Evolutionary conservation across 2,113 vertebrate genomes (phyloP).

Genomic region (Hemichromis elongatus): DNA sequence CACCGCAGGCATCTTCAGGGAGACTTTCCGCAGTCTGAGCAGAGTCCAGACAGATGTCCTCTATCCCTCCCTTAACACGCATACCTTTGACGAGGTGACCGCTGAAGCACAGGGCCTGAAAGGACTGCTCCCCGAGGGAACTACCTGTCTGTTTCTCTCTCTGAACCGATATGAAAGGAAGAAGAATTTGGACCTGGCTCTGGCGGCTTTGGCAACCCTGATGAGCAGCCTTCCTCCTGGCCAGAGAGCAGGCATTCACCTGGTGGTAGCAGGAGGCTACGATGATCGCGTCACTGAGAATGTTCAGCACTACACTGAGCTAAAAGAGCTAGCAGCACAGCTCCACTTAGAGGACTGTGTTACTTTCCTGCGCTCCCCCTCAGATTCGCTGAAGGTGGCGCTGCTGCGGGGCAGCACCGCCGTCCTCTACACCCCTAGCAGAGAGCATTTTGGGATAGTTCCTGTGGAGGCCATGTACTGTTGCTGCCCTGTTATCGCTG

Average conservation of each 20-base stretch:
- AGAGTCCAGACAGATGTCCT: conserved; percentile 82
- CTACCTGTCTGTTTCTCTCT: conserved; percentile 86
- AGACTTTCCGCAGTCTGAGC: conserved; percentile 83
- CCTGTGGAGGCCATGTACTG: conserved; percentile 96
- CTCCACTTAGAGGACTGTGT: conserved; percentile 73
- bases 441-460: conserved; percentile 97
- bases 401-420: conserved; percentile 78
- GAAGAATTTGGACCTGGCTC: conserved; percentile 86
- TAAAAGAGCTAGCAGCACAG: conserved; percentile 73
- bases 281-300: conserved; percentile 90
- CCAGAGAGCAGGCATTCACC: conserved; percentile 79
- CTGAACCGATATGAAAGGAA: conserved; percentile 97
- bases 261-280: conserved; percentile 92
- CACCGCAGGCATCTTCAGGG: conserved; percentile 85
- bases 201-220: conserved; percentile 79
- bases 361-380: conserved; percentile 89
- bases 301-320: conserved; percentile 84
- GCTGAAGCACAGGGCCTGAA: conserved; percentile 62
- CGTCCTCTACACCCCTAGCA: conserved; percentile 93
- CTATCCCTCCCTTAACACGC: conserved; percentile 89
- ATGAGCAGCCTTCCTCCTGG: conserved; percentile 63
- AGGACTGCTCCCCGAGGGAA: conserved; percentile 76
- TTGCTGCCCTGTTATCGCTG: conserved; percentile 87
- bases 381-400: conserved; percentile 85
- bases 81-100: conserved; percentile 74